Percentiles rank a stretch among this genome's conserved stretches.
phyloP scores from a whole-genome alignment of 2,888 invertebrate genomes.

The Nudaria mundana region DNA sequence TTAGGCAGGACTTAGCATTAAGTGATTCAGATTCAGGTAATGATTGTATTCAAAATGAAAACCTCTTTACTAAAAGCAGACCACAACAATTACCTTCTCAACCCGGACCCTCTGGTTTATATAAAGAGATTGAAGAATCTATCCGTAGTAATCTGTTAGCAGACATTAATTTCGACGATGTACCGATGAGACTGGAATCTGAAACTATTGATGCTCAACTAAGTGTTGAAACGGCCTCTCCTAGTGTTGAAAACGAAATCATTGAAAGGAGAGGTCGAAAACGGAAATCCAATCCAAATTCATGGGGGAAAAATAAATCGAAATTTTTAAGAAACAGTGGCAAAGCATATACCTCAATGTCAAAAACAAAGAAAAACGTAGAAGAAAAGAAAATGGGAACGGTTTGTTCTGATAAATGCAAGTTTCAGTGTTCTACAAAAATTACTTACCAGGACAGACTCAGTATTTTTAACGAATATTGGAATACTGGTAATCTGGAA shows the following conservation, averaged over 20 bases:
- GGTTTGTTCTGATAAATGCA: constrained; percentile 8
- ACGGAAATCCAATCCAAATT: neutral
- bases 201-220: too few species aligned
- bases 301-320: neutral
- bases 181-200: too few species aligned
- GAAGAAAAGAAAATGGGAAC: constrained; percentile 3
- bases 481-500: constrained; percentile 2
- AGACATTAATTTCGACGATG: too few species aligned
- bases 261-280: neutral
- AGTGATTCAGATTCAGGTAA: neutral
- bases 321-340: neutral
- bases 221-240: neutral
- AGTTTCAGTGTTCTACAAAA: constrained; percentile 5
- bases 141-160: too few species aligned
- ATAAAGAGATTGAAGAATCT: too few species aligned
- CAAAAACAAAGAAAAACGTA: constrained; percentile 1
- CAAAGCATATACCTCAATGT: neutral
- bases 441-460: neutral
- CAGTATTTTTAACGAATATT: constrained; percentile 8
- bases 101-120: too few species aligned
- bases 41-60: too few species aligned
- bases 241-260: neutral
- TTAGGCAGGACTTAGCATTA: neutral
- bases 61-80: too few species aligned
- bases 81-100: too few species aligned